Evolutionary conservation across 1,140 invertebrate genomes (phyloP).

Genomic region (Sitobion miscanthi): DNA sequence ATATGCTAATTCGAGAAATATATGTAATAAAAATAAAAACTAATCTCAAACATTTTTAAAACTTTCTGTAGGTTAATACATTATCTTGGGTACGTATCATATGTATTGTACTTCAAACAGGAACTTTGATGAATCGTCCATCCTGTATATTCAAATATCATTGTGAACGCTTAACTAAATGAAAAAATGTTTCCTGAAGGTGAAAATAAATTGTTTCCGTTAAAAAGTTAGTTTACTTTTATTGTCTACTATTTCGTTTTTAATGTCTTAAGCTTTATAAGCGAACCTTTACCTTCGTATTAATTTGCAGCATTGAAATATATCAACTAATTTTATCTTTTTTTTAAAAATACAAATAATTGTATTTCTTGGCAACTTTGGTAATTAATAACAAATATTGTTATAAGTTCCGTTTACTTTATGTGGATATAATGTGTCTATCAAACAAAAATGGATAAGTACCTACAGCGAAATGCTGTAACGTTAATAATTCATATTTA

Average conservation of each 20-base stretch:
- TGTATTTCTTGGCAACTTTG: background rate
- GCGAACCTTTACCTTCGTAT: background rate
- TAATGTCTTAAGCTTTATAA: slow-evolving; percentile 16
- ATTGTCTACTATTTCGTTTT: background rate
- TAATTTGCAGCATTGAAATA: background rate
- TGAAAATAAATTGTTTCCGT: slow-evolving; percentile 21
- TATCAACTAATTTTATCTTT: background rate
- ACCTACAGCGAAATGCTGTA: background rate
- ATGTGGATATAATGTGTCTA: background rate
- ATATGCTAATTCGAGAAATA: background rate
- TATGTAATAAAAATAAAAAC: background rate
- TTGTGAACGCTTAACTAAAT: background rate
- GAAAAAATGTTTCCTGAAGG: background rate
- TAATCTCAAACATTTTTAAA: background rate
- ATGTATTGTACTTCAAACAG: background rate
- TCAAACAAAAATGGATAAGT: background rate
- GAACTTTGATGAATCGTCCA: background rate
- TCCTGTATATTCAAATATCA: background rate
- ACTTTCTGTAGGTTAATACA: background rate
- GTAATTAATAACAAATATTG: background rate
- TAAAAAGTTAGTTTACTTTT: slow-evolving; percentile 15
- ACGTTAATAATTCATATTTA: background rate
- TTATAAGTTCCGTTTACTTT: background rate
- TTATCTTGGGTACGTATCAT: background rate
- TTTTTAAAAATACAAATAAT: background rate